Base-by-base conservation (phyloP, 1,140 invertebrate species). In the Marisa cornuarietis region DNA sequence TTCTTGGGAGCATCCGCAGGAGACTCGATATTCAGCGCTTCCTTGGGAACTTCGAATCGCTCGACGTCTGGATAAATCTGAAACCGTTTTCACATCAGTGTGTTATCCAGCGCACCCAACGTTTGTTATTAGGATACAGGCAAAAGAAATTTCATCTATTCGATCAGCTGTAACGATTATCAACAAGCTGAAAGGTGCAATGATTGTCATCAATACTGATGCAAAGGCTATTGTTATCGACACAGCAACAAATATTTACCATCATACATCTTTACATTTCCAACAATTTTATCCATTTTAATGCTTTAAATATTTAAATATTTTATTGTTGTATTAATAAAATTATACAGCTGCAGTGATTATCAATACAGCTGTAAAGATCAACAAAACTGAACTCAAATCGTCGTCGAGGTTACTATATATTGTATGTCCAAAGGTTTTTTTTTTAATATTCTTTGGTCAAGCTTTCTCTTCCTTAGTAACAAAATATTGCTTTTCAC, bases 31-130 rank as follows among this genome's bases (percentile, higher is more conserved):
- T 80, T 63, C 52, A 85, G 49, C 16, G 82, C 84, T 66, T 83
- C 80, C 5, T 80, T 73, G 16, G 84, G 84, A 20, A 85, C 82
- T 62, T 85, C 84, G 71, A 69, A 85, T 22, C 79, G 71, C n/a
- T 71, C 72, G 22, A 26, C 61, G 16, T 61, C 52, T n/a, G 79
- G 79, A 66, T 79, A 72, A 63, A 81, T 79, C 79, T 81, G 72
- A 20, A 71, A 65, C 63, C 20, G 22, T 65, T 51, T 2, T 6
- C 71, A 14, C 52, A n/a, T 73, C 10, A 18, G 42, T 22, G 20
- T 74, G 26, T 7, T 8, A 11, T 8, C 8, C n/a, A 10, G 2
- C 10, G 22, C 22, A 31, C 20, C 4, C 14, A 26, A 51, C 5
- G 26, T 11, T 54, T 10, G 51, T 7, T 26, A 68, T 13, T 51